Base-by-base conservation (phyloP, 2,797 vertebrate species). In the Coendou prehensilis region DNA sequence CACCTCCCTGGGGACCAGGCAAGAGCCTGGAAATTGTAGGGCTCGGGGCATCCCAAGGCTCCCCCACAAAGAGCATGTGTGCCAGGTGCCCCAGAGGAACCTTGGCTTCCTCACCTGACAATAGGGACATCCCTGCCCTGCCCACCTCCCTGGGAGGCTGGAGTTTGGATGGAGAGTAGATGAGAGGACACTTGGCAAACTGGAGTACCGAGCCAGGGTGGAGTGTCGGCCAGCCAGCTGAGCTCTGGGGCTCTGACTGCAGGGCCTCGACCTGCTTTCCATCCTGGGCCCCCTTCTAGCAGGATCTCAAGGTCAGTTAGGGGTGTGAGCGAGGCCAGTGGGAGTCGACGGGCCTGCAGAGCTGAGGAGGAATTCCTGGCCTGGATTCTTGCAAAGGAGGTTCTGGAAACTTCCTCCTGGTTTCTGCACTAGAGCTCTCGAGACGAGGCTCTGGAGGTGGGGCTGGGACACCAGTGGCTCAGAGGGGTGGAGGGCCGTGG, bases 201-300 rank as follows among this genome's bases (percentile, higher is more conserved):
- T 67, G 37, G 30, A 11, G 50, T 6, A 15, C 37, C 4, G 11
- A 10, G 28, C 28, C 28, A 2, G 28, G 20, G 18, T 9, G 9
- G 56, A 13, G 20, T 7, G 1, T 0, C 2, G 4, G 33, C 63
- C 11, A 1, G 41, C 20, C 9, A 3, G 57, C 64, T 5, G 47
- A n/a, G n/a, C 20, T 22, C 6, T 2, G 0, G 75, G 50, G 67
- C 78, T 57, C 11, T 3, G 1, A 5, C 0, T 8, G 41, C 28
- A 5, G 0, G 64, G 33, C 4, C 22, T 28, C 4, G 5, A 9
- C 14, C 9, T 1, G 61, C 63, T 2, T 7, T n/a, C 26, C 71
- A 2, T 2, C 1, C 28, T 17, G 63, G 33, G 30, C 85, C n/a
- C 18, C 28, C 1, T 9, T 45, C 67, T 7, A 26, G 17, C 37